Evolutionary conservation across 2,888 invertebrate species (phyloP).

Genomic region (Hymenopus coronatus): DNA sequence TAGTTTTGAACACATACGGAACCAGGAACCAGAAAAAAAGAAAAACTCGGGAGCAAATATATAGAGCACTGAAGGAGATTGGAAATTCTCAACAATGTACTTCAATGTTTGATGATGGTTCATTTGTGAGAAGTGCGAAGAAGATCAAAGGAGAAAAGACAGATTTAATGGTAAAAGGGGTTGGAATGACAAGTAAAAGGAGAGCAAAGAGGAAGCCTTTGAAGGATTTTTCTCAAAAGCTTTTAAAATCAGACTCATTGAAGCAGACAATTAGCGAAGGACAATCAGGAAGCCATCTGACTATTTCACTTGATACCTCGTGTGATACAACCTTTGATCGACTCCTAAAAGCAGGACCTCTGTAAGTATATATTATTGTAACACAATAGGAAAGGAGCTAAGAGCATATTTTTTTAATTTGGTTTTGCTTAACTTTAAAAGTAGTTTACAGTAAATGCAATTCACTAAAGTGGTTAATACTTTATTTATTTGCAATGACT

Average conservation of each 20-base stretch:
- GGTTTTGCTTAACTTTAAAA: too few species aligned
- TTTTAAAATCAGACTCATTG: neutral
- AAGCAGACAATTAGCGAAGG: neutral
- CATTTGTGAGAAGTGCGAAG: neutral
- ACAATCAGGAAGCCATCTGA: neutral
- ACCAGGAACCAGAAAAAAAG: neutral
- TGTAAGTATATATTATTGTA: neutral
- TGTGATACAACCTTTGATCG: neutral
- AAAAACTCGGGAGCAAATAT: neutral
- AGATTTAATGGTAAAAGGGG: neutral
- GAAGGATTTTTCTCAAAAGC: neutral
- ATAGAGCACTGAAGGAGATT: neutral
- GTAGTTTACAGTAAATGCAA: too few species aligned
- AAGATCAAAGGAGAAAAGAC: neutral
- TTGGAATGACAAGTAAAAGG: neutral
- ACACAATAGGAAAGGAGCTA: too few species aligned
- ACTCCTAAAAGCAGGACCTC: neutral
- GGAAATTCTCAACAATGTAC: neutral
- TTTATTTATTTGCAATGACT: too few species aligned
- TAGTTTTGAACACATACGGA: neutral
- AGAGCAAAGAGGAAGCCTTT: neutral
- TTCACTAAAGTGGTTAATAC: too few species aligned
- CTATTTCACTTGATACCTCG: neutral
- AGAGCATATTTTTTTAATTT: too few species aligned
- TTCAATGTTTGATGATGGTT: neutral